phyloP scores from a whole-genome alignment of 1,140 invertebrate species.

The Rhagoletis zephyria region DNA sequence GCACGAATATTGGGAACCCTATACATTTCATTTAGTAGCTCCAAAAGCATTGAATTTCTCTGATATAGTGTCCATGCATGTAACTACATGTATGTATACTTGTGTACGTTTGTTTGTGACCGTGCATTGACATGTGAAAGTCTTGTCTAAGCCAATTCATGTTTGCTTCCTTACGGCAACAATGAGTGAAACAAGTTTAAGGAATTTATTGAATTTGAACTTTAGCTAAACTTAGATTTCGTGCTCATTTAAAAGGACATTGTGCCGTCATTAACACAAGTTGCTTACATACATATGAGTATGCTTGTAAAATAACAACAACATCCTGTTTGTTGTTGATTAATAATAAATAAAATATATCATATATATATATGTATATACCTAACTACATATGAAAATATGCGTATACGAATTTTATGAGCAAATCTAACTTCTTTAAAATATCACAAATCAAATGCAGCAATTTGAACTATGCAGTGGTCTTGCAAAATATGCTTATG shows the following conservation, averaged over 20 bases:
- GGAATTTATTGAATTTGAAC: constrained; percentile 27
- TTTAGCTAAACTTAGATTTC: constrained; percentile 36
- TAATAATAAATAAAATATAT: no score
- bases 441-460: constrained; percentile 15
- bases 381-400: no score
- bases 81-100: background rate
- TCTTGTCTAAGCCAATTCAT: background rate
- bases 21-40: no score
- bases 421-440: background rate
- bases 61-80: no score
- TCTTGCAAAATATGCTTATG: background rate
- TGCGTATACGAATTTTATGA: no score
- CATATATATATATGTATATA: no score
- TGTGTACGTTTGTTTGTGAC: background rate
- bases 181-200: constrained; percentile 18
- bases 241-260: background rate
- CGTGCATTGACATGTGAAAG: constrained; percentile 42
- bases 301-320: no score
- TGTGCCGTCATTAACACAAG: constrained; percentile 3
- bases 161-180: background rate
- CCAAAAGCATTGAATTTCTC: no score
- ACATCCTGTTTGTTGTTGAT: no score
- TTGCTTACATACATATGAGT: background rate
- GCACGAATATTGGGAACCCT: no score
- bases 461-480: background rate